Evolutionary conservation across 1,140 invertebrate species (phyloP).

Genomic region (Branchinecta lynchi): DNA sequence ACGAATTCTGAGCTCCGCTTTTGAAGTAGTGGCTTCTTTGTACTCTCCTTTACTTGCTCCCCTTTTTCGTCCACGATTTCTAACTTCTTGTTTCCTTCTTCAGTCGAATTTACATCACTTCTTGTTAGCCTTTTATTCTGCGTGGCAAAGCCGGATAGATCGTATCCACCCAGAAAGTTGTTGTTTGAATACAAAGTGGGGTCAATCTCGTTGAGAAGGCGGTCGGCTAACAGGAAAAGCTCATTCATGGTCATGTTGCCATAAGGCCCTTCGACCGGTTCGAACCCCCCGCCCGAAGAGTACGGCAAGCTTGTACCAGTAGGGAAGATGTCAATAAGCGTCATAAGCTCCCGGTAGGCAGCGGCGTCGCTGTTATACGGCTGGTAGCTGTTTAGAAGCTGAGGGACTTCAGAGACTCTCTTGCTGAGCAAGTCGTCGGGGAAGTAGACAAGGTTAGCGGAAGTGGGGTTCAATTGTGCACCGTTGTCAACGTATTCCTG

Average conservation of each 20-base stretch:
- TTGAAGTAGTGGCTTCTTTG: too few species aligned
- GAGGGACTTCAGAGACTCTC: neutral
- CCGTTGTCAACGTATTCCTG: constrained; percentile 18
- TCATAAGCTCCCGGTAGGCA: neutral
- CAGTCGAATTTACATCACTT: too few species aligned
- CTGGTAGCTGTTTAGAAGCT: neutral
- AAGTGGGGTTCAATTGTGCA: neutral
- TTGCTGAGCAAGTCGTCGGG: neutral
- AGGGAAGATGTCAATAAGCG: neutral
- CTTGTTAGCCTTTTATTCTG: too few species aligned
- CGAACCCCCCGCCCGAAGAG: neutral
- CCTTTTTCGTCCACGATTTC: too few species aligned
- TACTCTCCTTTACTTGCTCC: too few species aligned
- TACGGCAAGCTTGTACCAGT: neutral
- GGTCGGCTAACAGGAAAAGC: constrained; percentile 16
- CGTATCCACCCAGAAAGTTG: neutral
- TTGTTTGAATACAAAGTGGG: neutral
- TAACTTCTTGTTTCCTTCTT: too few species aligned
- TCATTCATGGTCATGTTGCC: constrained; percentile 17
- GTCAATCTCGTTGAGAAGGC: constrained; percentile 1
- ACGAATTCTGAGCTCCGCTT: too few species aligned
- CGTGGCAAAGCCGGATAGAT: neutral
- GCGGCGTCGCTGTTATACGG: neutral
- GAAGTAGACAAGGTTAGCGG: neutral
- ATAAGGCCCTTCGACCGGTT: constrained; percentile 15